Evolutionary conservation across 2,888 invertebrate species (phyloP).

Genomic region (Oxycera nigricornis): DNA sequence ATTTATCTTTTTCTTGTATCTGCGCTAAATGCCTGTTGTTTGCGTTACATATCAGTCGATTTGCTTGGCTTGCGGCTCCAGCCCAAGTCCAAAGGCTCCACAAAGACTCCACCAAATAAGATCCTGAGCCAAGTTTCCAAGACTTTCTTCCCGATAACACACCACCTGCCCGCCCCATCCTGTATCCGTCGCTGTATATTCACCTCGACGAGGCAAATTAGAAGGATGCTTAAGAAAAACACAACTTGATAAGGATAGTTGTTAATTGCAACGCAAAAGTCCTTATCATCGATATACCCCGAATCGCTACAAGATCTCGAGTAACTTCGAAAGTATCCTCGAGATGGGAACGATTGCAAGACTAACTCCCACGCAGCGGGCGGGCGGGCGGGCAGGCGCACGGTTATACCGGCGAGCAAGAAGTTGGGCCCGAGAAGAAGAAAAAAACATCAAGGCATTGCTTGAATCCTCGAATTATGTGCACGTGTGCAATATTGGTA

Average conservation of each 20-base stretch:
- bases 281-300: slow-evolving; percentile 17
- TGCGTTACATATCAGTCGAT: slow-evolving; percentile 46
- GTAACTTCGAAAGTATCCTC: slow-evolving; percentile 14
- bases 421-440: too few relatives aligned
- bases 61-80: slow-evolving; percentile 27
- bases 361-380: neutral
- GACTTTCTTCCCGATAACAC: neutral
- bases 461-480: slow-evolving; percentile 14
- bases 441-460: neutral
- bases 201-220: neutral
- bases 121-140: neutral
- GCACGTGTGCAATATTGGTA: slow-evolving; percentile 30
- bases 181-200: neutral
- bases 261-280: slow-evolving; percentile 29
- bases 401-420: neutral
- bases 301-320: slow-evolving; percentile 20
- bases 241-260: slow-evolving; percentile 33
- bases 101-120: neutral
- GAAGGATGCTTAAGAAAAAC: slow-evolving; percentile 5
- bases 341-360: neutral
- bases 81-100: neutral
- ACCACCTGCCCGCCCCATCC: neutral
- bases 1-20: slow-evolving; percentile 47
- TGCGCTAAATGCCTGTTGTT: slow-evolving; percentile 47
- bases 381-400: too few relatives aligned